Evolutionary conservation across 2,113 vertebrate genomes (phyloP).

Genomic region (Zingel zingel): DNA sequence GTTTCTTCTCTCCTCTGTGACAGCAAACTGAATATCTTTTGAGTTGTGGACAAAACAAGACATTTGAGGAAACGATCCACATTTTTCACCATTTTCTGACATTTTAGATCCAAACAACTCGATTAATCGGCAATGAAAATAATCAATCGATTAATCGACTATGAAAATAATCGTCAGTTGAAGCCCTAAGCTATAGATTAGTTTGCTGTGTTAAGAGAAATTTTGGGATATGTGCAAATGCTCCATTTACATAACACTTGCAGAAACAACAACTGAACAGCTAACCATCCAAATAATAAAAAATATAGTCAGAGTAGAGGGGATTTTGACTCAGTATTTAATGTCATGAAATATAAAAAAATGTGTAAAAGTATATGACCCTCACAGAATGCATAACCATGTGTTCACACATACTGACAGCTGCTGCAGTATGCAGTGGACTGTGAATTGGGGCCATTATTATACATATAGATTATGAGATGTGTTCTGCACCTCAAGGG

Average conservation of each 20-base stretch:
- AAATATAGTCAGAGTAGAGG: neutral
- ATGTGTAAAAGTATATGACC: neutral
- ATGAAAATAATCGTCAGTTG: no score
- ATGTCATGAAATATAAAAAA: neutral
- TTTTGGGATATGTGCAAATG: neutral
- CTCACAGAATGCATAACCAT: neutral
- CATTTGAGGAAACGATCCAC: no score
- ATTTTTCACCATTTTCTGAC: no score
- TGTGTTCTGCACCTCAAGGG: neutral
- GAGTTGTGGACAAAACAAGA: no score
- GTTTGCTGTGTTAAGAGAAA: neutral
- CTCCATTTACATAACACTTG: neutral
- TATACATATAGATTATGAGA: neutral
- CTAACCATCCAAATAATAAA: neutral
- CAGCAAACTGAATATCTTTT: no score
- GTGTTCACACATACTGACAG: neutral
- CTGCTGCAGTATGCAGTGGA: no score
- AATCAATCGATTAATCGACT: no score
- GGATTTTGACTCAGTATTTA: no score
- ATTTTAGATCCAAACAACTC: no score
- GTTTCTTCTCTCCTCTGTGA: no score
- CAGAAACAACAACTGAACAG: neutral
- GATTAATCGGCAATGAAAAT: no score
- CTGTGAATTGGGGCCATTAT: constrained; percentile 13
- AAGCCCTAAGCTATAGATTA: neutral